phyloP scores from a whole-genome alignment of 2,113 vertebrate genomes.

The Acinonyx jubatus region DNA sequence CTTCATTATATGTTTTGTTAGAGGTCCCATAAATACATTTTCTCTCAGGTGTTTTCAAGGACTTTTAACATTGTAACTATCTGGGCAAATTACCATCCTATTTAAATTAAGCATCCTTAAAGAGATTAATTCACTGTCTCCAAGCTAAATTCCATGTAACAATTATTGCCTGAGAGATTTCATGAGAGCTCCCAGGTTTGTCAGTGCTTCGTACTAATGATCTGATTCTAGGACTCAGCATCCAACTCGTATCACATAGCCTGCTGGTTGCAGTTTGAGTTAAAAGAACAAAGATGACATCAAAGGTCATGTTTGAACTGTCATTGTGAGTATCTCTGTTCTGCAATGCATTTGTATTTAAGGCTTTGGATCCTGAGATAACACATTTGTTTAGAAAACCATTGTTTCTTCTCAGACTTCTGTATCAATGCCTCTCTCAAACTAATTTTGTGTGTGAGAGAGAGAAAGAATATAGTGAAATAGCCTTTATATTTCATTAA shows the following conservation, averaged over 20 bases:
- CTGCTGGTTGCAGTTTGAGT: background rate
- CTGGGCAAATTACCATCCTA: constrained; percentile 24
- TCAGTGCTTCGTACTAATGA: background rate
- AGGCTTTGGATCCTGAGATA: background rate
- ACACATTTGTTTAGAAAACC: constrained; percentile 15
- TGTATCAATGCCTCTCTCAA: background rate
- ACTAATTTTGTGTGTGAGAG: background rate
- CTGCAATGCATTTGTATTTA: background rate
- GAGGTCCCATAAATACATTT: background rate
- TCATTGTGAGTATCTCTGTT: background rate
- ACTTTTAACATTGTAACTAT: constrained; percentile 28
- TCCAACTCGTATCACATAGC: background rate
- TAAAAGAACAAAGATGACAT: constrained; percentile 1
- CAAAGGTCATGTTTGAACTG: background rate
- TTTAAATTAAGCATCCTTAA: constrained; percentile 57
- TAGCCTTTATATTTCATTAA: background rate
- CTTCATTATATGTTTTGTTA: background rate
- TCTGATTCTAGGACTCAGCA: background rate
- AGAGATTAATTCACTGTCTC: constrained; percentile 35
- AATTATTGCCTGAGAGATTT: constrained; percentile 41
- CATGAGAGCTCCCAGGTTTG: background rate
- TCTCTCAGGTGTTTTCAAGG: background rate
- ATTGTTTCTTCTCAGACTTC: background rate
- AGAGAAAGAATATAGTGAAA: background rate
- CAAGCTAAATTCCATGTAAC: background rate